Evolutionary conservation across 2,888 invertebrate genomes (phyloP).

Genomic region (Eupeodes latifasciatus): DNA sequence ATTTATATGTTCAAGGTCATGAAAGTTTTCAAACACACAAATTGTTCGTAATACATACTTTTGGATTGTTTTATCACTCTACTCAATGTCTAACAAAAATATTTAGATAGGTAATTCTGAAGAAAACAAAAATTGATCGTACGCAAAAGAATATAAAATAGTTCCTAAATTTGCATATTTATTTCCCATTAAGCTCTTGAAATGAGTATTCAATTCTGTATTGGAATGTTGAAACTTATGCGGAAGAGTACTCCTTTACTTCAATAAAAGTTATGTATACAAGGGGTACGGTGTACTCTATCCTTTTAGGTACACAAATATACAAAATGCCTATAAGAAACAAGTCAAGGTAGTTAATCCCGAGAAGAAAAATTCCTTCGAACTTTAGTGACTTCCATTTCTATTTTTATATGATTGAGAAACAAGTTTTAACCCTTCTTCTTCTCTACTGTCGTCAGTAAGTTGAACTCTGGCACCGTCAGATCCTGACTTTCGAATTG

Average conservation of each 20-base stretch:
- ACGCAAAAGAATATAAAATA: not conserved
- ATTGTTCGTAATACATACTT: too few relatives aligned
- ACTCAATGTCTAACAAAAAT: too few relatives aligned
- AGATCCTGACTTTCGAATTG: conserved; percentile 62
- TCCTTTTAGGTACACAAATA: not conserved
- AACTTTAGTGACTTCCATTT: conserved; percentile 68
- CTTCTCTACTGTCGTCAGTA: not conserved
- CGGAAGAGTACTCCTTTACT: not conserved
- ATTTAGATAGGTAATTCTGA: too few relatives aligned
- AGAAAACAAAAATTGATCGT: not conserved
- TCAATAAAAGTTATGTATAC: not conserved
- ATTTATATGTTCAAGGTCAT: too few relatives aligned
- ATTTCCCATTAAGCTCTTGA: conserved; percentile 47
- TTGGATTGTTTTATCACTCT: too few relatives aligned
- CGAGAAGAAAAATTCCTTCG: conserved; percentile 51
- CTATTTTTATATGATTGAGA: conserved; percentile 55
- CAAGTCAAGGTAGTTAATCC: conserved; percentile 19
- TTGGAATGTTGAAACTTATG: conserved; percentile 39
- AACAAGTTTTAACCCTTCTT: conserved; percentile 35
- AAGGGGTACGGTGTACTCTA: not conserved
- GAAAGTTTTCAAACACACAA: too few relatives aligned
- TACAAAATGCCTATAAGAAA: not conserved
- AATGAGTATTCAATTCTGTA: conserved; percentile 39
- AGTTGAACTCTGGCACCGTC: conserved; percentile 62
- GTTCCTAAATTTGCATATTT: conserved; percentile 45